Base-by-base conservation (phyloP, 2,888 invertebrate species). In the Heteromurus nitidus region DNA sequence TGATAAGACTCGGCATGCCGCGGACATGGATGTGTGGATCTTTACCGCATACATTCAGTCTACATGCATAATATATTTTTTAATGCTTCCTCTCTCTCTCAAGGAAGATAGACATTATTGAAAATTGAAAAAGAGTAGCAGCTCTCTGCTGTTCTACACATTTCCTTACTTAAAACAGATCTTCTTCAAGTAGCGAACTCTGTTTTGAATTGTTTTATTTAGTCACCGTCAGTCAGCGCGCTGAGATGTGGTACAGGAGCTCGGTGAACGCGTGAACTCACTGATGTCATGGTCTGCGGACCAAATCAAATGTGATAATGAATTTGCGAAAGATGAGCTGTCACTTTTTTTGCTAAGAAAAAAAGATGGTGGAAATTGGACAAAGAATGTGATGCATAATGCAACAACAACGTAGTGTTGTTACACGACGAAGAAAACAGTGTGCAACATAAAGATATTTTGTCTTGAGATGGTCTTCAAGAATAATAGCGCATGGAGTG, bases 291-390 rank as follows among this genome's bases (percentile, higher is more conserved):
- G 75, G 80, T 80, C 70, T 75, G 68, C 42, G 30, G 75, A 81
- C 75, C 81, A 81, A 81, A 81, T 64, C 75, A 76, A 81, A 81
- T 81, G 81, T 75, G 81, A 75, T 75, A 76, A 81, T 70, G 81
- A 81, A 75, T 75, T 75, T 80, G 58, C 47, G 60, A 76, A 76
- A 76, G 69, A 69, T 68, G 68, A 60, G 68, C 69, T 76, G 60
- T 62, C 69, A 47, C 22, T 47, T 60, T 31, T 30, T 55, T 50
- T 9, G 75, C 53, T 65, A 74, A 53, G 2, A 11, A 16, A 9
- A 2, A 2, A 55, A 67, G 16, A 58, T 22, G 30, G 55, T 50
- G 26, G 58, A 20, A 70, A 36, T 53, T 53, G 18, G n/a, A 64
- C 16, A 73, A 73, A 73, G 22, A 31, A 24, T 31, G 53, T 31